phyloP scores from a whole-genome alignment of 2,113 vertebrate species.

The Microtus pennsylvanicus region DNA sequence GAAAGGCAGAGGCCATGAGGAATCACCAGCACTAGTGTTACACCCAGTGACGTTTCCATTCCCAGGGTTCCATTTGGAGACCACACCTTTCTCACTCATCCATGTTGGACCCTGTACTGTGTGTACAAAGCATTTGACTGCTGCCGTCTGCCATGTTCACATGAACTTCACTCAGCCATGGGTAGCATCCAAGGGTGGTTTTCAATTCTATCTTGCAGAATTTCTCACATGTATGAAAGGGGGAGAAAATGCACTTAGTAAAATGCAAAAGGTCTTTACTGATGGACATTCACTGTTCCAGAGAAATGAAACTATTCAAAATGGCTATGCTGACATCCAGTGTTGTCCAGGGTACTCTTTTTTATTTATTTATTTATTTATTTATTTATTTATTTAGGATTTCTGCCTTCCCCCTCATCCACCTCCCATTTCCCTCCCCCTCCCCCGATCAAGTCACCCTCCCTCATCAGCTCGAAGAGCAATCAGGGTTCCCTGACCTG shows the following conservation, averaged over 20 bases:
- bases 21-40: not conserved
- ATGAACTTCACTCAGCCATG: no score
- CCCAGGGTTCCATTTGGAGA: not conserved
- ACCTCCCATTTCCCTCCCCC: no score
- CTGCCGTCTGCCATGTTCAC: fast-evolving
- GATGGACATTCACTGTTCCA: not conserved
- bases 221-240: not conserved
- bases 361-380: no score
- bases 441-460: no score
- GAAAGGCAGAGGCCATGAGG: not conserved
- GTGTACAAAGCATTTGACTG: not conserved
- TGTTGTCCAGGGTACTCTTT: no score
- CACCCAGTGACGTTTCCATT: not conserved
- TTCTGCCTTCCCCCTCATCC: no score
- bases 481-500: no score
- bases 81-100: not conserved
- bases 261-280: not conserved
- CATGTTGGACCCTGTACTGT: not conserved
- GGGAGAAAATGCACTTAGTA: not conserved
- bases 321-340: not conserved
- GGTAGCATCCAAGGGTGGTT: no score
- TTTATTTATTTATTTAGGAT: no score
- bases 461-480: no score
- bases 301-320: not conserved
- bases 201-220: not conserved